Conservation (phyloP, 2,797 vertebrate genomes). For the Pogoniulus pusillus region DNA sequence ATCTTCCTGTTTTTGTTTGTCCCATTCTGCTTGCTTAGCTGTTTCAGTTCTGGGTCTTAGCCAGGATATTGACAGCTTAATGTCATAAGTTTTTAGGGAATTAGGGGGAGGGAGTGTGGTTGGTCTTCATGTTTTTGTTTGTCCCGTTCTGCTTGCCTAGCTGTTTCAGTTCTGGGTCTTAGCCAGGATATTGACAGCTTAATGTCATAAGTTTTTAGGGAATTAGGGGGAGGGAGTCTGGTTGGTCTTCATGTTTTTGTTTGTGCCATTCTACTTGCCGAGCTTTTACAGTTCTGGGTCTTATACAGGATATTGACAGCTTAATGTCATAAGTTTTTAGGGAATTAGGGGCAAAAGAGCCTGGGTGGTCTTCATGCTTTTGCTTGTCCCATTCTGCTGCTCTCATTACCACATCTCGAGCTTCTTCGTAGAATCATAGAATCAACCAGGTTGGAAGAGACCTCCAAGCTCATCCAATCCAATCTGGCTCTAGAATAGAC, state of each 20-base stretch:
- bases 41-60: slow-evolving; percentile 27
- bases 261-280: slow-evolving; percentile 20
- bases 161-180: slow-evolving; percentile 30
- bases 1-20: background rate
- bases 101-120: background rate
- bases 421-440: no score
- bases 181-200: background rate
- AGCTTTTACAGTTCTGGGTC: slow-evolving; percentile 23
- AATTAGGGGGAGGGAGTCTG: background rate
- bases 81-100: background rate
- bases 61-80: background rate
- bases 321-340: slow-evolving; percentile 1
- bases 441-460: no score
- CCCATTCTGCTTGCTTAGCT: slow-evolving; percentile 1
- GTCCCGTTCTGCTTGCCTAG: slow-evolving; percentile 5
- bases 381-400: slow-evolving; percentile 7
- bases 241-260: background rate
- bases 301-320: background rate
- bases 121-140: background rate
- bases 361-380: background rate
- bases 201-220: background rate
- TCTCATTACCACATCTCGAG: slow-evolving; percentile 18
- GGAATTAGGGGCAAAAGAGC: background rate
- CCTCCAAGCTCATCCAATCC: no score
- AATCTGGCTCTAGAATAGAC: background rate